Percentiles rank a stretch among this genome's conserved stretches.
Conservation (phyloP, 2,888 invertebrate genomes). For the Parasteatoda lunata region DNA sequence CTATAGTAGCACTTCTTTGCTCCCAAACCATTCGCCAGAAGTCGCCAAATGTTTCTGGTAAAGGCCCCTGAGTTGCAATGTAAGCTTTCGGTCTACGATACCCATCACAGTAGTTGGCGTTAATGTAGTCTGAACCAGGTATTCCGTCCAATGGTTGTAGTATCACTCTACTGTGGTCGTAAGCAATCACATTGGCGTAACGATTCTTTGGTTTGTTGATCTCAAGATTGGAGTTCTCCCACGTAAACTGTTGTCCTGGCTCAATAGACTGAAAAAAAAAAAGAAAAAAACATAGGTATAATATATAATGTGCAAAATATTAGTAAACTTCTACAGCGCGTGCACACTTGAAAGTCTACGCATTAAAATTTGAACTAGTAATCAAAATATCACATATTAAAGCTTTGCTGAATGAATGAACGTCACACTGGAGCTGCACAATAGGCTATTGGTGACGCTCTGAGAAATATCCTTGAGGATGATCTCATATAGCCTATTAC, state of each 20-base stretch:
- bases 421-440: no score
- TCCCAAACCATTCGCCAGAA: conserved; percentile 99
- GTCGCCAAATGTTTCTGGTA: conserved; percentile 97
- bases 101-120: conserved; percentile 99
- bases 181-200: conserved; percentile 99
- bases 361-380: no score
- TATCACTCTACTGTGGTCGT: conserved; percentile 97
- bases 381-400: no score
- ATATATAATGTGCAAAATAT: no score
- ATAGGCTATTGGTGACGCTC: no score
- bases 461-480: no score
- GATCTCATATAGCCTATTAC: no score
- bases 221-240: conserved; percentile 99
- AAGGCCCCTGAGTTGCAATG: conserved; percentile 97
- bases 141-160: conserved; percentile 90
- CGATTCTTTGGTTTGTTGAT: conserved; percentile 99
- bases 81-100: conserved; percentile 98
- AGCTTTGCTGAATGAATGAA: no score
- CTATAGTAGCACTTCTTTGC: conserved; percentile 91
- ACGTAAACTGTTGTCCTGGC: conserved; percentile 99
- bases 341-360: no score
- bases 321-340: no score
- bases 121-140: conserved; percentile 97
- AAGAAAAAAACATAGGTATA: no score
- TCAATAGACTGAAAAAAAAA: conserved; percentile 85